phyloP scores from a whole-genome alignment of 1,140 invertebrate species.

The Anastrepha obliqua region DNA sequence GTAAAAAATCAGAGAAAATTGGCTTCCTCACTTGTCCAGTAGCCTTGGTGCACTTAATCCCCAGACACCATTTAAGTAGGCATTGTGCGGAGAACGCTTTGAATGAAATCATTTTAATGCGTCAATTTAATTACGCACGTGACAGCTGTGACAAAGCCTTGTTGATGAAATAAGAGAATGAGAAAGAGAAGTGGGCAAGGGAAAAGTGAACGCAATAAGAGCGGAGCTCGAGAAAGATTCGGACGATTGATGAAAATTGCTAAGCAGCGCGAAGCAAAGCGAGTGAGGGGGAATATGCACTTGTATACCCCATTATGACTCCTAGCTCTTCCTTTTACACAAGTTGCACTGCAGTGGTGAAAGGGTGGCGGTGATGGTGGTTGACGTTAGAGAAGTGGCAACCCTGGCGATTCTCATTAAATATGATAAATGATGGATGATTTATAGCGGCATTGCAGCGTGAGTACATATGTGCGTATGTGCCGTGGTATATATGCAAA shows the following conservation, averaged over 20 bases:
- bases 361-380: conserved; percentile 55
- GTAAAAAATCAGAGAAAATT: conserved; percentile 20
- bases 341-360: background rate
- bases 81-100: conserved; percentile 21
- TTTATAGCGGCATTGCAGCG: conserved; percentile 60
- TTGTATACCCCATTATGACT: background rate
- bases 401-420: conserved; percentile 72
- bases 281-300: background rate
- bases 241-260: conserved; percentile 29
- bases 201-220: background rate
- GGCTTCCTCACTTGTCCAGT: conserved; percentile 26
- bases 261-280: background rate
- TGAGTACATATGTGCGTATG: background rate
- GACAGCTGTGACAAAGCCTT: conserved; percentile 59
- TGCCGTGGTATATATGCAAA: background rate
- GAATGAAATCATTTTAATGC: conserved; percentile 59
- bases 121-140: conserved; percentile 72
- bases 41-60: conserved; percentile 31
- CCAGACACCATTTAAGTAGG: conserved; percentile 1
- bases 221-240: background rate
- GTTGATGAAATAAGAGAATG: background rate
- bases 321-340: background rate
- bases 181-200: background rate
- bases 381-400: background rate
- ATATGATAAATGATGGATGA: conserved; percentile 72